Percentiles rank a stretch among this genome's conserved stretches.
phyloP scores from a whole-genome alignment of 2,888 invertebrate species.

The Lapara coniferarum region DNA sequence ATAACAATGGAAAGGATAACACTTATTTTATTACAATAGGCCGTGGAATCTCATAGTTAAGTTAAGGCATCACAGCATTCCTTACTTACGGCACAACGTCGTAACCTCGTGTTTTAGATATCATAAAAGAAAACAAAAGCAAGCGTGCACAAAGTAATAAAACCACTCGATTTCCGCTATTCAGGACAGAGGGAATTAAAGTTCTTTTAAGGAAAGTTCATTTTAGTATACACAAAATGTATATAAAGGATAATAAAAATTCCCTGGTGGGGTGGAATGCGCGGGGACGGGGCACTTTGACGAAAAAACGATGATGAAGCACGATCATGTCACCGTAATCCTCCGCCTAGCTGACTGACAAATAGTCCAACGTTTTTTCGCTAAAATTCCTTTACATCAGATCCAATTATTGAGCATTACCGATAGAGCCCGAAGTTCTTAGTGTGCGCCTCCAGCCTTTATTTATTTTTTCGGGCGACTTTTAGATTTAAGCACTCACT shows the following conservation, averaged over 20 bases:
- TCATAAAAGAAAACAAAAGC: constrained; percentile 72
- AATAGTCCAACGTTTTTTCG: constrained; percentile 75
- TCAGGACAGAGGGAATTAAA: constrained; percentile 73
- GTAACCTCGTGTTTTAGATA: constrained; percentile 67
- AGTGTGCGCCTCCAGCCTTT: constrained; percentile 44
- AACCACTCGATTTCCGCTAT: constrained; percentile 70
- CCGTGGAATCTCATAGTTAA: constrained; percentile 51
- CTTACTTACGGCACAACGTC: constrained; percentile 62
- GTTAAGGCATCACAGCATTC: constrained; percentile 54
- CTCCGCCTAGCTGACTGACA: constrained; percentile 70
- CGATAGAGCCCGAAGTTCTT: constrained; percentile 51
- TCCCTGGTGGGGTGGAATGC: constrained; percentile 57
- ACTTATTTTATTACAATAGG: constrained; percentile 43
- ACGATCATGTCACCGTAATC: constrained; percentile 69
- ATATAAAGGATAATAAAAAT: constrained; percentile 73
- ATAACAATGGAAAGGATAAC: constrained; percentile 30
- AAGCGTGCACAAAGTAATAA: constrained; percentile 70
- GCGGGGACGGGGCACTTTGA: constrained; percentile 61
- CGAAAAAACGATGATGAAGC: constrained; percentile 78
- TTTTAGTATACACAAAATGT: constrained; percentile 67
- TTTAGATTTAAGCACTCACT: constrained; percentile 24
- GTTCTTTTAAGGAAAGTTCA: constrained; percentile 69
- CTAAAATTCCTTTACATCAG: constrained; percentile 70
- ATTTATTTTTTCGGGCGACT: constrained; percentile 51
- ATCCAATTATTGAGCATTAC: constrained; percentile 73